These are phyloP conservation scores for Paguma larvata DNA, from an alignment of 2,797 vertebrate genomes.

Conservation along the genomic window DNA sequence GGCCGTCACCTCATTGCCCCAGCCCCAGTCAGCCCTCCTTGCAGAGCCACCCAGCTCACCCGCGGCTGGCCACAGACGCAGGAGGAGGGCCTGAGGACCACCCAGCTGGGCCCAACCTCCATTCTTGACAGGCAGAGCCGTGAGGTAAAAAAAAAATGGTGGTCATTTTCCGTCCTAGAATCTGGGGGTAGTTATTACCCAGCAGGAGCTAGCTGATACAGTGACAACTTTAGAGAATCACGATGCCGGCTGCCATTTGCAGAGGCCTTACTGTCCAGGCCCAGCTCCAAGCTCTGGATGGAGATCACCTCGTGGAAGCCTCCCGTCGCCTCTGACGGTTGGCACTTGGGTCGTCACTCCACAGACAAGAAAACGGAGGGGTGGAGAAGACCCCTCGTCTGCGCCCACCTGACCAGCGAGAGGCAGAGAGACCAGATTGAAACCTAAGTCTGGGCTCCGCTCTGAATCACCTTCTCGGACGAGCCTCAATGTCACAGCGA, in stretches of 20 bases:
- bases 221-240: neutral
- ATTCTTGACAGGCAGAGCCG: fast-evolving
- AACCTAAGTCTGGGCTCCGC: neutral
- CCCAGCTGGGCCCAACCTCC: neutral
- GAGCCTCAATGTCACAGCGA: neutral
- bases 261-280: neutral
- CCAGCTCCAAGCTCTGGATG: neutral
- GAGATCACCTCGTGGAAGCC: neutral
- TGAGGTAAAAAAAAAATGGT: neutral
- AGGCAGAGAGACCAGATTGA: neutral
- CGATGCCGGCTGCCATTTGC: neutral
- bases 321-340: neutral
- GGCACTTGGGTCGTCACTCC: neutral
- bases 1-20: neutral
- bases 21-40: neutral
- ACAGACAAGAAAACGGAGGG: neutral
- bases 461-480: constrained; percentile 20
- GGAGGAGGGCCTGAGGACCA: neutral
- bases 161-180: neutral
- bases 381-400: neutral
- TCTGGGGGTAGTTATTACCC: neutral
- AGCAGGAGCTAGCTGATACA: neutral
- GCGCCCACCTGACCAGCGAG: neutral
- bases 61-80: fast-evolving
- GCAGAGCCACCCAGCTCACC: neutral